Evolutionary conservation across 2,113 vertebrate genomes (phyloP), one percentile per base, ranked within the genome.

Genomic region (Oryzias melastigma): DNA sequence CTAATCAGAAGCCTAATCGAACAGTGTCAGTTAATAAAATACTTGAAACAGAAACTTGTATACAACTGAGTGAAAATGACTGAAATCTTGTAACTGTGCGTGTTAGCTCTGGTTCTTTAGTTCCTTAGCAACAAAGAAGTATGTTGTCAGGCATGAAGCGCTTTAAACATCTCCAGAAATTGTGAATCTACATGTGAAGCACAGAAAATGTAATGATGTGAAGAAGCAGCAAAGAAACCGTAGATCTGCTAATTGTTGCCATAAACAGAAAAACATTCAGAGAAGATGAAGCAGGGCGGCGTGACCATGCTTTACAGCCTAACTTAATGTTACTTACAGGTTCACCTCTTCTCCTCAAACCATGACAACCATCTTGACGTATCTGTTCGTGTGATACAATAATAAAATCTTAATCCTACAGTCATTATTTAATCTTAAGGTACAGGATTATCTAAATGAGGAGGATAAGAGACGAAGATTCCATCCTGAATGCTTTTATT

Each of bases 321-420:
- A 66, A 69, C 68, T 45, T 16, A 29, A 59, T 71, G 71, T 82
- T 87, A 88, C 86, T 87, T 82, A 88, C 85, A 81, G 63, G 50
- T 46, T 70, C 59, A 73, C 56, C 50, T 85, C 79, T 73, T 87
- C 85, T 85, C 87, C 83, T 88, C 81, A 76, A 88, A 86, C 85
- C 80, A 82, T 78, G 88, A 86, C 71, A 86, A 84, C 72, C 87
- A 83, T 72, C 85, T 49, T 77, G 25, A 89, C 77, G 78, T 70
- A 89, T 85, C 82, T 87, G 85, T 81, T 87, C 66, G 73, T 84
- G 85, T 82, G 62, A 86, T 84, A 87, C 87, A 85, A 83, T 82
- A 53, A 72, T 80, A 85, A 58, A 80, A 73, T 81, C 73, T 65
- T 84, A 35, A 8, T 35, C 7, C 29, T 35, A 7, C 29, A 35